These are phyloP conservation scores for Bubo blakistoni DNA, from an alignment of 2,113 vertebrate genomes.

Conservation along the genomic window DNA sequence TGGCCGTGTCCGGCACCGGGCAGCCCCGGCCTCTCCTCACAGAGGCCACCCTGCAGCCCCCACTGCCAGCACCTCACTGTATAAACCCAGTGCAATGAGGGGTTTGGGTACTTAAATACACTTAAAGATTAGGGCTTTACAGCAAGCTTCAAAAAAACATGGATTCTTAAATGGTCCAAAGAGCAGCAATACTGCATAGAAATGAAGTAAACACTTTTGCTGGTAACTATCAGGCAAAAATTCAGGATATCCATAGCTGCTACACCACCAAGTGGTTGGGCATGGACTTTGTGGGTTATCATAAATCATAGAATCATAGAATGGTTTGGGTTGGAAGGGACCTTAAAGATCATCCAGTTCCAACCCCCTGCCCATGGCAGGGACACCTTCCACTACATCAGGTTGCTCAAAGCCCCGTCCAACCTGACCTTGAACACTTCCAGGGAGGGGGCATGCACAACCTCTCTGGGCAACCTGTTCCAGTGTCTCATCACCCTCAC, in stretches of 20 bases:
- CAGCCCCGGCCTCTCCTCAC: background rate
- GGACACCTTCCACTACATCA: too few relatives aligned
- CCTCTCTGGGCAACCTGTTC: too few relatives aligned
- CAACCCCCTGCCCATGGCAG: too few relatives aligned
- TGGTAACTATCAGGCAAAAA: background rate
- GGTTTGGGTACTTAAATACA: background rate
- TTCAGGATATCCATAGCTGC: background rate
- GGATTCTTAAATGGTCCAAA: background rate
- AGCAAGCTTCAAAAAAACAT: background rate
- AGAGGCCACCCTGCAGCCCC: background rate
- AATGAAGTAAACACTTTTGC: background rate
- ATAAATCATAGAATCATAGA: too few relatives aligned
- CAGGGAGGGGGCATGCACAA: too few relatives aligned
- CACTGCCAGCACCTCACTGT: accelerated
- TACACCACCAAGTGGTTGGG: background rate
- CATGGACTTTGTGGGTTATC: background rate
- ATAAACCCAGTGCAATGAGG: accelerated
- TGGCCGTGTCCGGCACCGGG: accelerated
- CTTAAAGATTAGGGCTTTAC: background rate
- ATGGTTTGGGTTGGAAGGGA: too few relatives aligned
- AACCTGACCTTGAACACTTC: too few relatives aligned
- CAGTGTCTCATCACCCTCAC: too few relatives aligned
- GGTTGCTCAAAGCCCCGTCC: too few relatives aligned
- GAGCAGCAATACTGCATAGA: accelerated
- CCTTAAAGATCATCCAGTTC: too few relatives aligned